phyloP scores from a whole-genome alignment of 2,113 vertebrate species.

The Pachyramphus minor region DNA sequence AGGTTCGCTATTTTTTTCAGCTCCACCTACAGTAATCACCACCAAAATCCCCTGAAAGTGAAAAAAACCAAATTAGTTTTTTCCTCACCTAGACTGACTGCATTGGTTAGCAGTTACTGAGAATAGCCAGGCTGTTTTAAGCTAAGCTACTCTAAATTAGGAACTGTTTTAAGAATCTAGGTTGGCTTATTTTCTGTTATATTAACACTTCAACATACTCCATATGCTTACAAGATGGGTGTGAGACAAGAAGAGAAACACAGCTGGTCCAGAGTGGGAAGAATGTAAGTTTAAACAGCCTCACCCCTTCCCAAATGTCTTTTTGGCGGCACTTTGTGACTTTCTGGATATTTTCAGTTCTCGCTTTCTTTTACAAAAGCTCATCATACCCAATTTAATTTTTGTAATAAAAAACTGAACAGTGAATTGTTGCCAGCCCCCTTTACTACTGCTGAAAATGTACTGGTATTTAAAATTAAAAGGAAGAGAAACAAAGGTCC shows the following conservation, averaged over 20 bases:
- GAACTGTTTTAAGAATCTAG: slow-evolving; percentile 27
- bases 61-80: slow-evolving; percentile 3
- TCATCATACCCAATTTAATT: slow-evolving; percentile 48
- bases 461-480: background rate
- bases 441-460: slow-evolving; percentile 22
- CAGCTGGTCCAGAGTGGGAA: slow-evolving; percentile 51
- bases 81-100: background rate
- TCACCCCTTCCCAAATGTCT: slow-evolving; percentile 59
- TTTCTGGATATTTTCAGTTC: slow-evolving; percentile 63
- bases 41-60: background rate
- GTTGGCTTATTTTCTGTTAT: slow-evolving; percentile 26
- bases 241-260: slow-evolving; percentile 48
- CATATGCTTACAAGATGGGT: slow-evolving; percentile 65
- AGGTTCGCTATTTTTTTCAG: background rate
- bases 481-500: background rate
- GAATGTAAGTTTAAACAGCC: slow-evolving; percentile 57
- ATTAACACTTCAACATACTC: slow-evolving; percentile 59
- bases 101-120: slow-evolving; percentile 3
- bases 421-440: slow-evolving; percentile 17
- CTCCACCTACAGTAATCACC: background rate
- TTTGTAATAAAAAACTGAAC: slow-evolving; percentile 39
- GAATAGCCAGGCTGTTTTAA: background rate
- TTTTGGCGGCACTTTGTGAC: slow-evolving; percentile 38
- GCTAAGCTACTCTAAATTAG: slow-evolving; percentile 23
- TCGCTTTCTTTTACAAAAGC: slow-evolving; percentile 43